phyloP scores from a whole-genome alignment of 2,797 vertebrate genomes.

The Crenuchus spilurus region DNA sequence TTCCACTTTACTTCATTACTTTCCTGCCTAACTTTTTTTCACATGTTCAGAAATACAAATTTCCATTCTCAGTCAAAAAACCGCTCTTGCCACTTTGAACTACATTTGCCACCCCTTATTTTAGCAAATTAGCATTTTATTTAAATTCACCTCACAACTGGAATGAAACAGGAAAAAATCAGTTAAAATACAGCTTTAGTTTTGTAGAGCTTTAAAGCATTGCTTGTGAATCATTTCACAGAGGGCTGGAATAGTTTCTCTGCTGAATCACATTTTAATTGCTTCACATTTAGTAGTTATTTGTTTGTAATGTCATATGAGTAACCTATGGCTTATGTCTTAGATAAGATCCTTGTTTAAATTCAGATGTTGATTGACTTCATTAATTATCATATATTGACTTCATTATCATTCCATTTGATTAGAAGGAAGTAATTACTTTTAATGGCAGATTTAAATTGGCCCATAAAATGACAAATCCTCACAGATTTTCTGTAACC shows the following conservation, averaged over 20 bases:
- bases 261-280: too few relatives aligned
- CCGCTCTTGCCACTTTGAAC: not conserved
- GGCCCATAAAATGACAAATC: not conserved
- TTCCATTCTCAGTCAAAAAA: not conserved
- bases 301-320: too few relatives aligned
- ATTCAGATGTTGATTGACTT: not conserved
- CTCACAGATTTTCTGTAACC: not conserved
- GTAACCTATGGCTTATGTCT: not conserved
- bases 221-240: not conserved
- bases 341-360: not conserved
- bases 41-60: slow-evolving; percentile 9
- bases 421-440: not conserved
- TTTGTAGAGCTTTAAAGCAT: not conserved
- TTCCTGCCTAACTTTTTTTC: not conserved
- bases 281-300: too few relatives aligned
- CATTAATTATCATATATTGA: too few relatives aligned
- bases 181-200: not conserved
- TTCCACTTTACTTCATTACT: slow-evolving; percentile 1
- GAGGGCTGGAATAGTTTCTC: too few relatives aligned
- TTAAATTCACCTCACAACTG: not conserved
- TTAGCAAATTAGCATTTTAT: not conserved
- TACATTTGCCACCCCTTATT: not conserved
- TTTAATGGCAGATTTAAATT: not conserved
- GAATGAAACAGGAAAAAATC: not conserved
- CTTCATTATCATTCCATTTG: too few relatives aligned